Evolutionary conservation across 2,888 invertebrate species (phyloP).

Genomic region (Pammene aurita): DNA sequence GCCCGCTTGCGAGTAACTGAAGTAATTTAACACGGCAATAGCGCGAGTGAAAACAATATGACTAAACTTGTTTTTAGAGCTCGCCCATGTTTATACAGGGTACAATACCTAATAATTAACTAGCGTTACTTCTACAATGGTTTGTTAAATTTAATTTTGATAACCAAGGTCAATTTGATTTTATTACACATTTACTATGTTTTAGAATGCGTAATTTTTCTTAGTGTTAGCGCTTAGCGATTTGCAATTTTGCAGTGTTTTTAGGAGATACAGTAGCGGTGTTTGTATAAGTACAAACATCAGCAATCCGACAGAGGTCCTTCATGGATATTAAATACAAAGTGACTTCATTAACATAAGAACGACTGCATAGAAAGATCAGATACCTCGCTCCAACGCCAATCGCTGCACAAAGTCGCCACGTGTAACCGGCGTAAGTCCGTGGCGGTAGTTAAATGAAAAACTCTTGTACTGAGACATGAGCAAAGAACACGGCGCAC

Average conservation of each 20-base stretch:
- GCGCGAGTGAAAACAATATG: slow-evolving; percentile 29
- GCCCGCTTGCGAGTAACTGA: slow-evolving; percentile 18
- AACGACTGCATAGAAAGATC: not conserved
- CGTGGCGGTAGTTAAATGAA: slow-evolving; percentile 26
- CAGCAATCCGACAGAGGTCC: not conserved
- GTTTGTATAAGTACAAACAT: not conserved
- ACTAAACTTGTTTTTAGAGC: not conserved
- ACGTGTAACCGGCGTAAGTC: slow-evolving; percentile 2
- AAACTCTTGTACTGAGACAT: slow-evolving; percentile 18
- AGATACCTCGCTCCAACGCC: too few species aligned
- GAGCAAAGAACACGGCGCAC: slow-evolving; percentile 26
- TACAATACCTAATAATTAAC: not conserved
- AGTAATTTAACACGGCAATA: slow-evolving; percentile 13
- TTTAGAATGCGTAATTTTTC: too few species aligned
- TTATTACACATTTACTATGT: too few species aligned
- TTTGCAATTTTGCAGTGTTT: too few species aligned
- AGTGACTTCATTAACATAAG: not conserved
- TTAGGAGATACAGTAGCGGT: too few species aligned
- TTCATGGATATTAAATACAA: not conserved
- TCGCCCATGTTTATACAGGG: not conserved
- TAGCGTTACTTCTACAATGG: too few species aligned
- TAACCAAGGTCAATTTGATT: too few species aligned
- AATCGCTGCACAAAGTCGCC: slow-evolving; percentile 5
- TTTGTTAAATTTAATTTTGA: too few species aligned
- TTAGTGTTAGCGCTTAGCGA: too few species aligned